phyloP scores from a whole-genome alignment of 2,888 invertebrate species.

The Drosophila limbata region DNA sequence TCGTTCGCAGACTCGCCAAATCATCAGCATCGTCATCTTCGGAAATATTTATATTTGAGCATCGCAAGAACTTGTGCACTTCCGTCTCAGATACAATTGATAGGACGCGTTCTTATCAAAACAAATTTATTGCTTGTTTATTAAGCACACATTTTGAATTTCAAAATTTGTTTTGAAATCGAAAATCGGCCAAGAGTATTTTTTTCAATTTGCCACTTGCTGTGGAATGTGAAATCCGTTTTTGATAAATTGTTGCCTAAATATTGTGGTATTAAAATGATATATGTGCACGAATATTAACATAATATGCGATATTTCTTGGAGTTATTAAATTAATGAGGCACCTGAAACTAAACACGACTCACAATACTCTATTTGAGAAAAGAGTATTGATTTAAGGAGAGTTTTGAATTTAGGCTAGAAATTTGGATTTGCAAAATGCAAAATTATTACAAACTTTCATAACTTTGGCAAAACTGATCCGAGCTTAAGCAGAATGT shows the following conservation, averaged over 20 bases:
- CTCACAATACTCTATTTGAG: constrained; percentile 8
- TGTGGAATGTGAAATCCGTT: constrained; percentile 34
- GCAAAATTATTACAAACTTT: too few relatives aligned
- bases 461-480: too few relatives aligned
- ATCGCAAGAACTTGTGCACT: constrained; percentile 26
- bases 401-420: background rate
- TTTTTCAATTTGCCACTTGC: constrained; percentile 28
- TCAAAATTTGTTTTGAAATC: constrained; percentile 6
- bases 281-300: constrained; percentile 32
- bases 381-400: background rate
- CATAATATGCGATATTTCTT: constrained; percentile 52
- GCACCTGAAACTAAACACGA: constrained; percentile 20
- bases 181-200: constrained; percentile 8
- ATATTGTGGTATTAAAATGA: constrained; percentile 41
- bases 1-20: constrained; percentile 15
- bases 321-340: constrained; percentile 55
- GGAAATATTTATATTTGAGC: background rate
- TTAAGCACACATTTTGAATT: constrained; percentile 32
- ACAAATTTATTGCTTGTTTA: constrained; percentile 25
- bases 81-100: constrained; percentile 43
- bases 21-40: constrained; percentile 11
- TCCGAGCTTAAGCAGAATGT: too few relatives aligned
- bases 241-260: constrained; percentile 29
- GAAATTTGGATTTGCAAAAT: too few relatives aligned
- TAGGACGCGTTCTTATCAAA: constrained; percentile 30